Evolutionary conservation across 1,140 invertebrate genomes (phyloP), one percentile per base, ranked within the genome.

Genomic region (Drosophila sechellia): DNA sequence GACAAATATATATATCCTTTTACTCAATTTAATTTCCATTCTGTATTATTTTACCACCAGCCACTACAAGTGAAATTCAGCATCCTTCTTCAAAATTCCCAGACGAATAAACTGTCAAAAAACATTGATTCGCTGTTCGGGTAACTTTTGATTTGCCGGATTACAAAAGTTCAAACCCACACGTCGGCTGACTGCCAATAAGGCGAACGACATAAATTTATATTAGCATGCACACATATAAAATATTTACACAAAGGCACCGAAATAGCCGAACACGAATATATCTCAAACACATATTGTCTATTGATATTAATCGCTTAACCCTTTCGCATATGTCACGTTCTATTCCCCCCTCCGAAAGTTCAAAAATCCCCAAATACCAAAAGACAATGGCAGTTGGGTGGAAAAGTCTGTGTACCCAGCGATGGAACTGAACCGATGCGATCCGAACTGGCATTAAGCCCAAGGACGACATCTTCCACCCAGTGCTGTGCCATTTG

Each of bases 301-400:
- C 45, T 68, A 84, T 85, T 84, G 73, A 84, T 85, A 84, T 85
- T 80, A 85, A 84, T 84, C 81, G 61, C 22, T 68, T 50, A 73
- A 52, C 55, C 70, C 79, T 57, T 64, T 61, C 56, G 60, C 74
- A 75, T 59, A 77, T 86, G 81, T 77, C 81, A 85, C 46, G 50
- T 78, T 66, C 50, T 45, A 42, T 59, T 55, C 42, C 34, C 54
- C 37, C 17, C 34, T 1, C 25, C 25, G 13, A 66, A 63, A 76
- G 66, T 20, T n/a, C 13, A 40, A 40, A 61, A 34, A 49, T 43
- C 65, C 46, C 22, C 22, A 4, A 52, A 27, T 50, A 50, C 65
- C 65, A 61, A 70, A 71, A 55, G 55, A 65, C 43, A 53, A 27
- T 66, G 79, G 69, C 77, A 64, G 52, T 42, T 25, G 46, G 56